Evolutionary conservation across 2,888 invertebrate genomes (phyloP), one percentile per base, ranked within the genome.

Genomic region (Xestia rhomboidea): DNA sequence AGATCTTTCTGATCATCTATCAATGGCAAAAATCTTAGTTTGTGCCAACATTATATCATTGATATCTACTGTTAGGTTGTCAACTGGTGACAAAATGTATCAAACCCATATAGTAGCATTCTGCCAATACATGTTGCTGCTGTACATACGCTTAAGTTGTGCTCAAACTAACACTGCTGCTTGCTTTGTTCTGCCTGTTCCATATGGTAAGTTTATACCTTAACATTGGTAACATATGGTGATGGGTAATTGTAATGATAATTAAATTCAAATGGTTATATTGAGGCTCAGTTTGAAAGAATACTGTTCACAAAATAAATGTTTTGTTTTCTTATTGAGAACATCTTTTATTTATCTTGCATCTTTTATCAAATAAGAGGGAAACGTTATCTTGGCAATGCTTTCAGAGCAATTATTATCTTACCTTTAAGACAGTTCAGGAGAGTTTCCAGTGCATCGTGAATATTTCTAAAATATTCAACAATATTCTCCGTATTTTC

Each of bases 131-230:
- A 51, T 66, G 27, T 54, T 21, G 34, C 34, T 76, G 63, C 54
- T 75, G 38, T 34, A 69, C 15, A 46, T 57, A 34, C 24, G 24
- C 66, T 73, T n/a, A 68, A 57, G n/a, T 54, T 38, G 15, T 68
- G 7, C 67, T 68, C 46, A 46, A 7, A 51, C 51, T 46, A 8
- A 64, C 30, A 41, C 54, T 38, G 18, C 30, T 51, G 71, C 49
- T 71, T 68, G 70, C 78, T 70, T 62, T 57, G 11, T 49, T 68
- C 34, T 34, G 30, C 24, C 21, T 71, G 44, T 34, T 68, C 83
- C 71, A 78, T 83, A 80, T 70, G 80, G 54, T 44, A 44, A 46
- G n/a, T n/a, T 49, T 41, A 8, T n/a, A 63, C 38, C 38, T n/a
- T 63, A 68, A 62, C 38, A 60, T 46, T 46, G 49, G 24, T 68